These are phyloP conservation scores for mouse (Mus musculus) DNA, from an alignment of 2,113 vertebrate species.

Conservation along the genomic window DNA sequence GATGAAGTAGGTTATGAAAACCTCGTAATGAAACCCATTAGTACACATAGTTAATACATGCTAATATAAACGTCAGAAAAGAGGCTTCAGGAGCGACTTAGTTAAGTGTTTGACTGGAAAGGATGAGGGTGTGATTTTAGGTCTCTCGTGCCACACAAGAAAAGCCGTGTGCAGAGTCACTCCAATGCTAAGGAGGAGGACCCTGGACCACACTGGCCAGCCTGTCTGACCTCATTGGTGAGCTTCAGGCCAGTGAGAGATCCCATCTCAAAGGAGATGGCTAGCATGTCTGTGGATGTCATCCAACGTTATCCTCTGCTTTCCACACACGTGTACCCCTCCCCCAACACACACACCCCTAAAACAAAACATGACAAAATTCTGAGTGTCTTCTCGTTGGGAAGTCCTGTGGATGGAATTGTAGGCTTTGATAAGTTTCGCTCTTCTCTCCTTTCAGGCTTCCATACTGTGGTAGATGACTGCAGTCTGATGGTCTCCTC, in stretches of 20 bases:
- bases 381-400: neutral
- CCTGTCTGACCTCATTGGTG: too few relatives aligned
- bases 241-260: neutral
- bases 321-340: too few relatives aligned
- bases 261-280: neutral
- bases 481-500: too few relatives aligned
- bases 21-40: neutral
- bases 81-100: neutral
- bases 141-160: neutral
- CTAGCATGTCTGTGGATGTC: neutral
- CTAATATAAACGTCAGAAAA: neutral
- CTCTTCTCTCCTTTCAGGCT: neutral
- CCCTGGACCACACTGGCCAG: neutral
- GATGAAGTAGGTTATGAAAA: neutral
- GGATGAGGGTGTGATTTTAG: neutral
- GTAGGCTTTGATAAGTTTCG: neutral
- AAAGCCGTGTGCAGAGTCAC: neutral
- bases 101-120: neutral
- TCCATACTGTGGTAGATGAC: rapidly evolving
- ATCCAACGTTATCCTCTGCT: neutral
- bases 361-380: neutral
- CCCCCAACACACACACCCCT: neutral
- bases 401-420: neutral
- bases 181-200: neutral
- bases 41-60: neutral